Conservation (phyloP, 2,888 invertebrate genomes). For the Drosophila rubida region DNA sequence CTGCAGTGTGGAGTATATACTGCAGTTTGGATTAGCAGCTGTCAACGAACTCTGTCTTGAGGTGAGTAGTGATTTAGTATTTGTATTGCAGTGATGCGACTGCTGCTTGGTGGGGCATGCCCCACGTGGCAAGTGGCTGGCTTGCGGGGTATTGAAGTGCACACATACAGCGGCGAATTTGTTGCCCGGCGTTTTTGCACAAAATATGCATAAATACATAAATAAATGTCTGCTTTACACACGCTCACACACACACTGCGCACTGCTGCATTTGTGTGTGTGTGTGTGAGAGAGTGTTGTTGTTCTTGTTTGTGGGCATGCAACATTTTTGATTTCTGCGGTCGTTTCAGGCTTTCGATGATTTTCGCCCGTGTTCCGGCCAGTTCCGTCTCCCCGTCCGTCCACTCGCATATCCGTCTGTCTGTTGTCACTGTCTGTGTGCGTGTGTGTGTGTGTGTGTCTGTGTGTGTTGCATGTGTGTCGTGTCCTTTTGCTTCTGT, state of each 20-base stretch:
- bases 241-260: constrained; percentile 14
- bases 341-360: constrained; percentile 57
- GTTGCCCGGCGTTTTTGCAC: constrained; percentile 58
- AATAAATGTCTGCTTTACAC: constrained; percentile 62
- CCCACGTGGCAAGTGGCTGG: not conserved
- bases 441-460: constrained; percentile 9
- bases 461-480: constrained; percentile 6
- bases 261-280: constrained; percentile 1
- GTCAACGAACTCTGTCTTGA: no score
- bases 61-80: no score
- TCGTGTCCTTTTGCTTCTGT: constrained; percentile 7
- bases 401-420: not conserved
- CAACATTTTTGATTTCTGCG: constrained; percentile 66
- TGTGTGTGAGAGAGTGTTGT: not conserved
- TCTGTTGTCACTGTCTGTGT: constrained; percentile 7
- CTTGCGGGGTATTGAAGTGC: constrained; percentile 12
- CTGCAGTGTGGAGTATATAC: no score
- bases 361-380: constrained; percentile 47
- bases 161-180: constrained; percentile 36
- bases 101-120: no score
- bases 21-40: no score
- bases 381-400: constrained; percentile 4
- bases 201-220: constrained; percentile 77
- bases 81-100: no score
- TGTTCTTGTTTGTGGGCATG: constrained; percentile 16